These are phyloP conservation scores for Serranus cabrilla DNA, from an alignment of 2,797 vertebrate genomes.

Conservation along the genomic window DNA sequence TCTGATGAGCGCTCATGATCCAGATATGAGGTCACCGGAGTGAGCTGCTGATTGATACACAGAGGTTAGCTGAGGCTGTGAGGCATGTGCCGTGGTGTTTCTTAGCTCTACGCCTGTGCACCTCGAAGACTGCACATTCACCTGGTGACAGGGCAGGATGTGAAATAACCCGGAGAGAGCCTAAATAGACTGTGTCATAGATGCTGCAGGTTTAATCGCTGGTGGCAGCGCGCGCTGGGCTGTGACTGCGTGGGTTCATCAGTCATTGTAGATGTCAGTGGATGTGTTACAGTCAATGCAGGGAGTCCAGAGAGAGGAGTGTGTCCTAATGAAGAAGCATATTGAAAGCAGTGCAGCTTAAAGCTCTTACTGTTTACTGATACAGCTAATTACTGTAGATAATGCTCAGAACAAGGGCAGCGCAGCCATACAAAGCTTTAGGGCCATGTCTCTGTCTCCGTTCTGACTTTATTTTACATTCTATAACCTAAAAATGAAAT, in stretches of 20 bases:
- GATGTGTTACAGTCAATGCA: slow-evolving; percentile 47
- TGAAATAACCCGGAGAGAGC: slow-evolving; percentile 12
- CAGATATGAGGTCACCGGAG: slow-evolving; percentile 66
- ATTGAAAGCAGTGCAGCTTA: slow-evolving; percentile 28
- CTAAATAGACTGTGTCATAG: neutral
- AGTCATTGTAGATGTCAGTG: slow-evolving; percentile 41
- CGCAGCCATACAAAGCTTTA: neutral
- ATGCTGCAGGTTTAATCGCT: slow-evolving; percentile 13
- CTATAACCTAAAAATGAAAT: slow-evolving; percentile 3
- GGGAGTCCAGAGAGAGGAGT: slow-evolving; percentile 6
- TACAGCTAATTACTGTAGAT: slow-evolving; percentile 27
- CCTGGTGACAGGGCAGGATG: slow-evolving; percentile 13
- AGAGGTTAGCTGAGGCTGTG: slow-evolving; percentile 61
- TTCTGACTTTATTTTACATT: slow-evolving; percentile 8
- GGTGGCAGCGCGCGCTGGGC: slow-evolving; percentile 8
- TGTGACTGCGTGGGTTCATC: slow-evolving; percentile 43
- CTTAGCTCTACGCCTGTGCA: slow-evolving; percentile 7
- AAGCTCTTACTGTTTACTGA: slow-evolving; percentile 29
- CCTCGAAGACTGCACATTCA: slow-evolving; percentile 19
- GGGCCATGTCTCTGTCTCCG: neutral
- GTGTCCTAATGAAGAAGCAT: slow-evolving; percentile 3
- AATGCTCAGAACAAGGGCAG: slow-evolving; percentile 3
- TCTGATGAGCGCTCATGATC: slow-evolving; percentile 48
- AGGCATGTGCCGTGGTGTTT: slow-evolving; percentile 14
- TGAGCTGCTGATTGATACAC: slow-evolving; percentile 56